Percentiles rank a stretch among this genome's conserved stretches.
phyloP scores from a whole-genome alignment of 2,113 vertebrate species.

The Cricetomys ansorgei region DNA sequence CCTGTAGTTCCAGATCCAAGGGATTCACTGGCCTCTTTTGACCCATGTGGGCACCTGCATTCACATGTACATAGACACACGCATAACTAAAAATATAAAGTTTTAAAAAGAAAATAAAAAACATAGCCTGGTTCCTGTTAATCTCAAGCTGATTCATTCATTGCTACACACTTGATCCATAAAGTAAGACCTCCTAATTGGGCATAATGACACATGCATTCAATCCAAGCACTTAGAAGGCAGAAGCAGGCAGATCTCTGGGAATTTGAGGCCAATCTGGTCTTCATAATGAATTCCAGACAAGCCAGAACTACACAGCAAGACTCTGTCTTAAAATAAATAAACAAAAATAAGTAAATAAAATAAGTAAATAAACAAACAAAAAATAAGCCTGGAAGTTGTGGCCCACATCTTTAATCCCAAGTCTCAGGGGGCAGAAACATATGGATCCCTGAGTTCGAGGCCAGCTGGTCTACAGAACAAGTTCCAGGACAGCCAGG shows the following conservation, averaged over 20 bases:
- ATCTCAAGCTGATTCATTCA: neutral
- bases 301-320: neutral
- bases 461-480: no score
- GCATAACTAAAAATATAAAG: neutral
- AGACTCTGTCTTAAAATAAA: neutral
- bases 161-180: constrained; percentile 8
- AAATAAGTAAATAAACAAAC: no score
- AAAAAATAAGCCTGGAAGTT: no score
- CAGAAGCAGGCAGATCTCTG: neutral
- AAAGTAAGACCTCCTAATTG: neutral
- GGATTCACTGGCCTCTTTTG: neutral
- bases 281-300: neutral
- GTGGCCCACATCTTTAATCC: no score
- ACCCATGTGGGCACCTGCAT: neutral
- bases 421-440: no score
- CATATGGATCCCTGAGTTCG: no score
- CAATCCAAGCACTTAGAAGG: neutral
- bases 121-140: neutral
- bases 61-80: neutral
- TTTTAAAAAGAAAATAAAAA: neutral
- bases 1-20: neutral
- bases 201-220: neutral
- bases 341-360: no score
- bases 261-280: neutral
- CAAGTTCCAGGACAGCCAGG: no score